These are phyloP conservation scores for Aphis gossypii DNA, from an alignment of 1,140 invertebrate genomes.

Conservation along the genomic window DNA sequence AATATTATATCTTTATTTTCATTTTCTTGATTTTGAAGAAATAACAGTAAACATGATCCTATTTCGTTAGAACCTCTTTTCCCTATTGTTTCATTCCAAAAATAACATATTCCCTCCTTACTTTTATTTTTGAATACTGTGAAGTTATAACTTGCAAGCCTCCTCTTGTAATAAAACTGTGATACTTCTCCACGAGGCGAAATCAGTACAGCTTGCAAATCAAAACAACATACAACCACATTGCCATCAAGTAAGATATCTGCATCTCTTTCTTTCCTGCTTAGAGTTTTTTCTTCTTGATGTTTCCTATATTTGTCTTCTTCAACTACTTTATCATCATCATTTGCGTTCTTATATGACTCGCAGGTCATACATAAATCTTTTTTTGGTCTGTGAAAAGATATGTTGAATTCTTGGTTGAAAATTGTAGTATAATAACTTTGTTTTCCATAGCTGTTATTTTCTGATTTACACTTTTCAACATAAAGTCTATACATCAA, in stretches of 20 bases:
- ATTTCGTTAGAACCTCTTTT: neutral
- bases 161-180: neutral
- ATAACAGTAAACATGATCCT: neutral
- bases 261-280: neutral
- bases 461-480: neutral
- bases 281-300: neutral
- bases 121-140: neutral
- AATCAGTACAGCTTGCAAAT: neutral
- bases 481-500: neutral
- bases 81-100: neutral
- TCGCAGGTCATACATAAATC: neutral
- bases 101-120: neutral
- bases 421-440: neutral
- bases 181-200: neutral
- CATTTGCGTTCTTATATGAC: neutral
- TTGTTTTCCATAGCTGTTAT: neutral
- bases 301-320: neutral
- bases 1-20: neutral
- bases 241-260: neutral
- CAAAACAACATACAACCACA: neutral
- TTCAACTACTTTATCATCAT: neutral
- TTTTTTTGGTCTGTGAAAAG: neutral
- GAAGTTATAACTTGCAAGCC: slow-evolving; percentile 8
- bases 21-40: slow-evolving; percentile 9
- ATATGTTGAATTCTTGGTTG: neutral